Percentiles rank a stretch among this genome's conserved stretches.
phyloP scores from a whole-genome alignment of 2,888 invertebrate genomes.

The Clistopyga incitator region DNA sequence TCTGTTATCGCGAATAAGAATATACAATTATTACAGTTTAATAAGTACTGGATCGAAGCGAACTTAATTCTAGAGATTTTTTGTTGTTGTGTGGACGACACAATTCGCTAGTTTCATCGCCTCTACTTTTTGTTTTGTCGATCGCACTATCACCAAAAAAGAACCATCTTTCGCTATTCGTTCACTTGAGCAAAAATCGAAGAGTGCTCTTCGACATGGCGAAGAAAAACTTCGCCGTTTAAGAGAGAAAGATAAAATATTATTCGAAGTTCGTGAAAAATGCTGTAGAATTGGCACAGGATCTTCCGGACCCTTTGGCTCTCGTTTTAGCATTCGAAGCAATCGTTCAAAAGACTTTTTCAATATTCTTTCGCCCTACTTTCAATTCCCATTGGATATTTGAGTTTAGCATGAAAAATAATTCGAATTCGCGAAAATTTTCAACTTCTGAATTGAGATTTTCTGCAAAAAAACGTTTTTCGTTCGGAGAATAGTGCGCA shows the following conservation, averaged over 20 bases:
- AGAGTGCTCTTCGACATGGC: neutral
- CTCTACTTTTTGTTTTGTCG: neutral
- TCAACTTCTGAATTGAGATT: neutral
- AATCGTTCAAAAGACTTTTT: neutral
- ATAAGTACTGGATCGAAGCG: slow-evolving; percentile 45
- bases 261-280: slow-evolving; percentile 22
- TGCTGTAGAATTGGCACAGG: slow-evolving; percentile 32
- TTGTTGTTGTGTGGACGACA: neutral
- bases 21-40: slow-evolving; percentile 41
- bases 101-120: neutral
- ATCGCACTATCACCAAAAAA: neutral
- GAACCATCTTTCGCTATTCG: neutral
- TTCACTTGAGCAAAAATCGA: slow-evolving; percentile 41
- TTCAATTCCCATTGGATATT: slow-evolving; percentile 7
- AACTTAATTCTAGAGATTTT: slow-evolving; percentile 24
- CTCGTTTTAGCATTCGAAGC: neutral
- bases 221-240: neutral
- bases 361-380: neutral
- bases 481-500: neutral
- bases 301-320: slow-evolving; percentile 12
- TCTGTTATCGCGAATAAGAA: slow-evolving; percentile 1
- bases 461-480: neutral
- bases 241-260: neutral
- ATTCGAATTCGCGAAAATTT: neutral
- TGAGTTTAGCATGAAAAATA: neutral